These are phyloP conservation scores for Nomada flava DNA, from an alignment of 2,888 invertebrate species.

Conservation along the genomic window DNA sequence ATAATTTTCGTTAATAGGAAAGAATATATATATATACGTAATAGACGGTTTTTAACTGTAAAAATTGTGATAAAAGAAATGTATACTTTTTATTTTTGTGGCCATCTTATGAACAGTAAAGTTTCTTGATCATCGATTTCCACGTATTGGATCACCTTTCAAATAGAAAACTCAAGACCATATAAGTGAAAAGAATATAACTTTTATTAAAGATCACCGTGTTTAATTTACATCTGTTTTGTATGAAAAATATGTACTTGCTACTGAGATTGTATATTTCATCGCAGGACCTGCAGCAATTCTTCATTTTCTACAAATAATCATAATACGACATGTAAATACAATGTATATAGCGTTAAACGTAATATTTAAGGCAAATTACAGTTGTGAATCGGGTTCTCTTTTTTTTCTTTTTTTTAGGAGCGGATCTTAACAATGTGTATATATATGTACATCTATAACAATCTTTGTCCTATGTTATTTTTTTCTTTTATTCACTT, in stretches of 20 bases:
- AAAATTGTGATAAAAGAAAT: slow-evolving; percentile 30
- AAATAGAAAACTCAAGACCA: slow-evolving; percentile 26
- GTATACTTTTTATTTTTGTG: slow-evolving; percentile 30
- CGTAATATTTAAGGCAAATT: slow-evolving; percentile 42
- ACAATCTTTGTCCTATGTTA: slow-evolving; percentile 19
- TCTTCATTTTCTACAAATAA: slow-evolving; percentile 61
- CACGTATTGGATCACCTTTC: slow-evolving; percentile 8
- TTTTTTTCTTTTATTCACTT: slow-evolving; percentile 14
- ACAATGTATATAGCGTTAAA: slow-evolving; percentile 60
- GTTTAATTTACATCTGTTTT: slow-evolving; percentile 52
- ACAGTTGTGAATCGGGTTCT: slow-evolving; percentile 33
- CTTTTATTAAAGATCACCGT: slow-evolving; percentile 56
- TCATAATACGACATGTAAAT: slow-evolving; percentile 61
- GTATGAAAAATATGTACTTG: slow-evolving; percentile 64
- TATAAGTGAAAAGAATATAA: slow-evolving; percentile 57
- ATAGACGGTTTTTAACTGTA: slow-evolving; percentile 25
- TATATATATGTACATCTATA: slow-evolving; percentile 15
- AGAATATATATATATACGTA: slow-evolving; percentile 6
- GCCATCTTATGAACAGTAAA: not conserved
- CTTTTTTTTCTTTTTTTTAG: slow-evolving; percentile 7
- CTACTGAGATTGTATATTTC: slow-evolving; percentile 51
- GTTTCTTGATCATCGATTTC: slow-evolving; percentile 14
- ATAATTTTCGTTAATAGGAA: slow-evolving; percentile 31
- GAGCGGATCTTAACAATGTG: slow-evolving; percentile 22
- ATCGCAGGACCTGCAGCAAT: slow-evolving; percentile 53